Base-by-base conservation (phyloP, 2,113 vertebrate species). In the Forbesichthys agassizii region DNA sequence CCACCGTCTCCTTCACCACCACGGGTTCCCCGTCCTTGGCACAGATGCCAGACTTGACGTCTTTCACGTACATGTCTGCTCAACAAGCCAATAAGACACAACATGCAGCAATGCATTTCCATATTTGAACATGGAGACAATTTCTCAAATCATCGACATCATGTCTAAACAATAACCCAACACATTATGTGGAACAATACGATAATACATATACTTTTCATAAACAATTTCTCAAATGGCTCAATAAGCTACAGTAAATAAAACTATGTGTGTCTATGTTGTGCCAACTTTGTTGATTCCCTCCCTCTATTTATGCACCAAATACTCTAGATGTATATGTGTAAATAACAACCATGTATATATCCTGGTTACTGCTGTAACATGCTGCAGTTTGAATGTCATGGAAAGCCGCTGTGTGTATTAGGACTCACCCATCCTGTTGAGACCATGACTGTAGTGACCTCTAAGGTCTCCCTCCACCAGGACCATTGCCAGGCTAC, bases 401-500 rank as follows among this genome's bases (percentile, higher is more conserved):
- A 42, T 42, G 36, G 36, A 42, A 42, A 8, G 36, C 36, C 36
- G 7, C 36, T 5, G 36, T 14, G 51, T 27, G 7, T 5, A 2
- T 3, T 5, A 9, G 33, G 42, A 85, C 91, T 75, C 8, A 94
- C 93, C 92, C 86, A 92, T 87, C 64, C 92, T 79, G 84, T 94
- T 93, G 49, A 93, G 92, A 36, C 93, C 93, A 3, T 93, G 92
- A 76, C 93, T 94, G 84, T 91, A 92, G 83, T 94, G 93, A 1
- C 92, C 93, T 9, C 92, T 84, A 72, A 75, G 65, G 80, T 94
- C 92, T 3, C 90, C 93, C 66, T 91, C 92, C 73, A 93, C 91
- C 78, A 94, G 81, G 54, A 93, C 92, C 64, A 92, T 83, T 0
- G 92, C 93, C 74, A 94, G 80, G 72, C 89, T 88, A 58, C 33